These are phyloP conservation scores for Drosophila ironensis DNA, from an alignment of 1,140 invertebrate species.

Conservation along the genomic window DNA sequence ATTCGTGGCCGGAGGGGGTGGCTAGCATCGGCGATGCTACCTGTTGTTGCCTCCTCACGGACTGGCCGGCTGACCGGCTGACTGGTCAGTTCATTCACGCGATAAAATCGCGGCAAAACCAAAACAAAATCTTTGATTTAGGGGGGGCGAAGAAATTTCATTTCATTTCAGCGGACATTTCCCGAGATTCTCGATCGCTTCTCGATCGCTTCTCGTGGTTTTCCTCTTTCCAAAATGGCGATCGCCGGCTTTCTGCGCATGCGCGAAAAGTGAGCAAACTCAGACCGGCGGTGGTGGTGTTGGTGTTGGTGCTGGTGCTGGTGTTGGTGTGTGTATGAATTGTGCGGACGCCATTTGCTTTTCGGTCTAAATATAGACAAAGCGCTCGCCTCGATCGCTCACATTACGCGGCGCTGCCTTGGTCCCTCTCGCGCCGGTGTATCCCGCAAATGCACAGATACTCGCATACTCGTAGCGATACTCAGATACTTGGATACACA, in stretches of 20 bases:
- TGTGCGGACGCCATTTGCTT: conserved; percentile 65
- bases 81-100: conserved; percentile 50
- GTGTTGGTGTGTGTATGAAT: not conserved
- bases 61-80: conserved; percentile 50
- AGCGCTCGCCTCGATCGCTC: conserved; percentile 46
- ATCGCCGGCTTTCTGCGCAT: conserved; percentile 15
- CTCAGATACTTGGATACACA: not conserved
- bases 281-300: conserved; percentile 18
- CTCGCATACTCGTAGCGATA: not conserved
- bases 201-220: not conserved
- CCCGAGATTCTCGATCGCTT: conserved; percentile 13
- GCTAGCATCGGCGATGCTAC: no score
- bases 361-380: conserved; percentile 72
- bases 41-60: conserved; percentile 45
- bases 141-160: conserved; percentile 40
- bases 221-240: conserved; percentile 42
- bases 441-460: not conserved
- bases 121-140: conserved; percentile 79
- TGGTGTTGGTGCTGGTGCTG: not conserved
- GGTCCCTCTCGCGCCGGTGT: conserved; percentile 28
- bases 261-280: conserved; percentile 30
- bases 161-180: no score
- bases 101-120: conserved; percentile 76
- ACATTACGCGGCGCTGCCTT: conserved; percentile 58
- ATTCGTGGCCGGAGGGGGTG: conserved; percentile 25